Evolutionary conservation across 2,113 vertebrate genomes (phyloP).

Genomic region (Apeltes quadracus): DNA sequence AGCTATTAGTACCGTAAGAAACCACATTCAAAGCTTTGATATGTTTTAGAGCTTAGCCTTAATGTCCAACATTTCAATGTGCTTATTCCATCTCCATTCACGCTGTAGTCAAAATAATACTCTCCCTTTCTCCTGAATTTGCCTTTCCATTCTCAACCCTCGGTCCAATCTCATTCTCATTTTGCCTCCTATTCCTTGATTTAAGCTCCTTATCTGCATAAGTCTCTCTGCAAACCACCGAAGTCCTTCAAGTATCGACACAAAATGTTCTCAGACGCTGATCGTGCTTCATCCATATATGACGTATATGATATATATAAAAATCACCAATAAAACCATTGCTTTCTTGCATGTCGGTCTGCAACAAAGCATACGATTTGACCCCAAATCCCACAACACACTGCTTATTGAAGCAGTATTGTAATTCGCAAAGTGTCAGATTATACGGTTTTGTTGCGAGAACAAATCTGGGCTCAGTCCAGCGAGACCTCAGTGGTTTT

Average conservation of each 20-base stretch:
- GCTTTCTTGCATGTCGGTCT: not conserved
- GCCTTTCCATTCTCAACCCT: slow-evolving; percentile 10
- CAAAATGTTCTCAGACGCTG: not conserved
- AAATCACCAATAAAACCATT: not conserved
- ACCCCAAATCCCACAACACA: slow-evolving; percentile 1
- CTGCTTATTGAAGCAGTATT: not conserved
- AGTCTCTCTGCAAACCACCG: slow-evolving; percentile 32
- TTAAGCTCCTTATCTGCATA: slow-evolving; percentile 45
- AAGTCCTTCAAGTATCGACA: slow-evolving; percentile 23
- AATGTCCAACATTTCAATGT: slow-evolving; percentile 45
- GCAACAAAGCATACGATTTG: slow-evolving; percentile 1
- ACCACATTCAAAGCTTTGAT: not conserved
- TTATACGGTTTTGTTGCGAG: too few species aligned
- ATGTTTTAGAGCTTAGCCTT: slow-evolving; percentile 10
- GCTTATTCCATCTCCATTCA: slow-evolving; percentile 20
- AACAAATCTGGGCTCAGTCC: too few species aligned
- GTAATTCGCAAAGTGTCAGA: not conserved
- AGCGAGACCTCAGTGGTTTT: slow-evolving; percentile 40
- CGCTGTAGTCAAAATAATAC: slow-evolving; percentile 1
- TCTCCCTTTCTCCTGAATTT: slow-evolving; percentile 2
- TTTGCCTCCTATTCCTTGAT: slow-evolving; percentile 24
- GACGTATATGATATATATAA: too few species aligned
- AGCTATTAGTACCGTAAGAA: not conserved
- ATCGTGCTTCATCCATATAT: not conserved
- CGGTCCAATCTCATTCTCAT: slow-evolving; percentile 27